A percentile compares a stretch with the other conserved stretches of the same genome.
Evolutionary conservation across 2,888 invertebrate species (phyloP).

Genomic region (Ctena decussata): DNA sequence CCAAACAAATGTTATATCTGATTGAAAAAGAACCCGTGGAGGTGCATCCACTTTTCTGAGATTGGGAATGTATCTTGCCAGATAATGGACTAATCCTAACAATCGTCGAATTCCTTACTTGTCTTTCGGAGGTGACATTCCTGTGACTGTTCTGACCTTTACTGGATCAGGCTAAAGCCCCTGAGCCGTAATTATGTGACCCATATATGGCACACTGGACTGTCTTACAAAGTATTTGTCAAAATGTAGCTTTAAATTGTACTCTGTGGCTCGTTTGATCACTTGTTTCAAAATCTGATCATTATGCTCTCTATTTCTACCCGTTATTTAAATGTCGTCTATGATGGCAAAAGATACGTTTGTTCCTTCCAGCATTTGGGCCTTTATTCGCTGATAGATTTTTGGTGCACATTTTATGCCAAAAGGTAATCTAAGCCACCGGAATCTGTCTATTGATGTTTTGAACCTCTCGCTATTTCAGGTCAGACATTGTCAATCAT

Average conservation of each 20-base stretch:
- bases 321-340: slow-evolving; percentile 65
- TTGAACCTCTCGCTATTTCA: too few relatives aligned
- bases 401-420: slow-evolving; percentile 66
- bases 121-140: slow-evolving; percentile 66
- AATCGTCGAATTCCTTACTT: slow-evolving; percentile 63
- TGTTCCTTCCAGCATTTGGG: slow-evolving; percentile 60
- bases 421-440: slow-evolving; percentile 67
- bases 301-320: slow-evolving; percentile 50
- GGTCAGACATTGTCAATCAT: too few relatives aligned
- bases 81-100: slow-evolving; percentile 63
- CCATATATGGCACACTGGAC: slow-evolving; percentile 48
- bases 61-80: too few relatives aligned
- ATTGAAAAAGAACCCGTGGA: too few relatives aligned
- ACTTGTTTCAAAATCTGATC: slow-evolving; percentile 58
- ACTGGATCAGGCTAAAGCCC: slow-evolving; percentile 56
- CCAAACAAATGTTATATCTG: too few relatives aligned
- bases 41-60: too few relatives aligned
- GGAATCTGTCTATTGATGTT: slow-evolving; percentile 63
- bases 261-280: slow-evolving; percentile 48
- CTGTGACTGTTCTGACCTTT: slow-evolving; percentile 56
- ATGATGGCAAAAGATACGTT: slow-evolving; percentile 61
- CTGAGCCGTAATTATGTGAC: slow-evolving; percentile 45
- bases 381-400: slow-evolving; percentile 67
- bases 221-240: slow-evolving; percentile 53
- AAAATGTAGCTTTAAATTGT: slow-evolving; percentile 64